Percentiles rank a stretch among this genome's conserved stretches.
Conservation (phyloP, 2,797 vertebrate genomes). For the Sebastes iracundus region DNA sequence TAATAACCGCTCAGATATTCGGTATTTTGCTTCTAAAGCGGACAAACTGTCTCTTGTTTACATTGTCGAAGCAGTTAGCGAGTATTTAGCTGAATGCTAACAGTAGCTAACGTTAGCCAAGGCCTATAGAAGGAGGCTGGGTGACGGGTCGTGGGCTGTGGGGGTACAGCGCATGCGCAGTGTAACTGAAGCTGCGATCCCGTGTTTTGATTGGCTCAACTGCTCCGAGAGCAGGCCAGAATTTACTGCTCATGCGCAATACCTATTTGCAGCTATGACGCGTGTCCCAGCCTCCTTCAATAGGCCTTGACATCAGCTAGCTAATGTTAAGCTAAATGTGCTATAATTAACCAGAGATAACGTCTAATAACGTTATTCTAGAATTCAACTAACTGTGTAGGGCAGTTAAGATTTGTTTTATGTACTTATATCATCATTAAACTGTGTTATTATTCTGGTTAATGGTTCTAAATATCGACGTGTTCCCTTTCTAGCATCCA, state of each 20-base stretch:
- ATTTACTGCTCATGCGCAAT: no score
- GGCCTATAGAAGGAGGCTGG: no score
- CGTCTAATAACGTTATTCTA: not conserved
- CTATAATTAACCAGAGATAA: not conserved
- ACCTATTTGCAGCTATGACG: no score
- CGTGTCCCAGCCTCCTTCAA: no score
- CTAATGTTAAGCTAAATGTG: conserved; percentile 23
- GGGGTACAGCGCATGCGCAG: no score
- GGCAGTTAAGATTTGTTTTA: fast-evolving
- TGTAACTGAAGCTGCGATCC: no score
- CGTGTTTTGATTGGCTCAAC: no score
- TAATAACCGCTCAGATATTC: fast-evolving
- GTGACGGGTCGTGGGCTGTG: no score
- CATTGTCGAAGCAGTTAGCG: conserved; percentile 5
- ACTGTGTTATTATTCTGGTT: no score
- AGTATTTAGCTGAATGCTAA: conserved; percentile 37
- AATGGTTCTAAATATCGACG: not conserved
- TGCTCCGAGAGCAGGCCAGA: no score
- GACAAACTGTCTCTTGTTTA: conserved; percentile 49
- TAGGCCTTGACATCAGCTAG: not conserved
- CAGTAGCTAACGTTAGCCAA: not conserved
- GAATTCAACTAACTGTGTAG: not conserved
- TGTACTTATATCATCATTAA: fast-evolving
- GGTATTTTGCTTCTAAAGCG: not conserved
- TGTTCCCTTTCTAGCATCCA: not conserved